These are phyloP conservation scores for Nephrotoma guestfalica DNA, from an alignment of 2,888 invertebrate species.

Conservation along the genomic window DNA sequence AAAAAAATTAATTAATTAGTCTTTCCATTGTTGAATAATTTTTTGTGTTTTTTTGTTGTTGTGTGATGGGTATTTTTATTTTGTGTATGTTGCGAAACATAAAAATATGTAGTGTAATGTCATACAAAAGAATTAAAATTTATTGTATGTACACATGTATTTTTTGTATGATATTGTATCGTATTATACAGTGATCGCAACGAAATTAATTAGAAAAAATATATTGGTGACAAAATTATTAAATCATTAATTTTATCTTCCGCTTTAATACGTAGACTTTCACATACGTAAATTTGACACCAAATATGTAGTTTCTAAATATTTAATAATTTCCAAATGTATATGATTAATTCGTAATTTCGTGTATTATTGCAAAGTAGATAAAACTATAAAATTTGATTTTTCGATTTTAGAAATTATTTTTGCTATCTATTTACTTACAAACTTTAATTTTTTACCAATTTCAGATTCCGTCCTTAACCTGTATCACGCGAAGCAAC, in stretches of 20 bases:
- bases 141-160: background rate
- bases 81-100: background rate
- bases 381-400: background rate
- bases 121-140: background rate
- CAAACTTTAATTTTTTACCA: background rate
- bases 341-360: background rate
- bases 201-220: background rate
- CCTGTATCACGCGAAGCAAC: background rate
- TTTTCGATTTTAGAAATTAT: background rate
- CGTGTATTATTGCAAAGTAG: background rate
- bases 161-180: background rate
- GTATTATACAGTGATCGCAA: background rate
- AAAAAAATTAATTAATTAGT: background rate
- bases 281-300: background rate
- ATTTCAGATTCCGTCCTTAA: background rate
- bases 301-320: background rate
- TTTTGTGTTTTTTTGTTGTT: background rate
- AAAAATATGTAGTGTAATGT: background rate
- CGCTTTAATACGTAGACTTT: background rate
- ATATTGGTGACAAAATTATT: background rate
- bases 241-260: background rate
- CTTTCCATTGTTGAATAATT: background rate
- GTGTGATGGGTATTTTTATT: background rate
- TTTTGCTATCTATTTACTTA: background rate
- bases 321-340: background rate